Base-by-base conservation (phyloP, 2,888 invertebrate genomes). In the Lordiphosa fenestrarum region DNA sequence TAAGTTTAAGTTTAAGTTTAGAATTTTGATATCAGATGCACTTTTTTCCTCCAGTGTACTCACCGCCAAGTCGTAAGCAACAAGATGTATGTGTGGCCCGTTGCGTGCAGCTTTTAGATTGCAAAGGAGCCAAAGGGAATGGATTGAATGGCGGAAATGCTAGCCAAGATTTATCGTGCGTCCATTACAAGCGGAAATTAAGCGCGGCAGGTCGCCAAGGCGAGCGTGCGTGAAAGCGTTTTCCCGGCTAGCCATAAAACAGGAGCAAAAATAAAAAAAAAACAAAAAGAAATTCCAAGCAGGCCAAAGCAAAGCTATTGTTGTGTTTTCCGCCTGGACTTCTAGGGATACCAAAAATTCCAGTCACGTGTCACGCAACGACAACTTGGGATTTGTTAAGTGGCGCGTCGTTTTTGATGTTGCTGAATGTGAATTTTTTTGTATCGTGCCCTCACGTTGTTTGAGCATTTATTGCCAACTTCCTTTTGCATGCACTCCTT, bases 151-250 rank as follows among this genome's bases (percentile, higher is more conserved):
- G 53, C 73, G 84, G 78, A 84, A 84, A 70, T 56, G 71, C 68
- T 84, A 60, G 71, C 72, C 71, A 86, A 82, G 87, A 86, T 87
- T 86, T 87, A 86, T 86, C 67, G 85, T 71, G 65, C 70, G 74
- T 66, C 84, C 81, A 86, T 85, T 87, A 75, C 77, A 73, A 78
- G 73, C 85, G 84, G 86, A 87, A 85, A 87, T 87, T 81, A 84
- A 84, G 82, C 84, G 76, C 83, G 80, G 83, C 85, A 74, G 77
- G 72, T 83, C 77, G 72, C 67, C 71, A 53, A 46, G 53, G 63
- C 48, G 13, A 73, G 78, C 77, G 84, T 78, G 77, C 77, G 74
- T 78, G 77, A 78, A 78, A 78, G 84, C 77, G 77, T 78, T 78
- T 84, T 77, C 66, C 77, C 84, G 78, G 64, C 74, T 51, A 46